phyloP scores from a whole-genome alignment of 1,140 invertebrate genomes.

The Drosophila takahashii region DNA sequence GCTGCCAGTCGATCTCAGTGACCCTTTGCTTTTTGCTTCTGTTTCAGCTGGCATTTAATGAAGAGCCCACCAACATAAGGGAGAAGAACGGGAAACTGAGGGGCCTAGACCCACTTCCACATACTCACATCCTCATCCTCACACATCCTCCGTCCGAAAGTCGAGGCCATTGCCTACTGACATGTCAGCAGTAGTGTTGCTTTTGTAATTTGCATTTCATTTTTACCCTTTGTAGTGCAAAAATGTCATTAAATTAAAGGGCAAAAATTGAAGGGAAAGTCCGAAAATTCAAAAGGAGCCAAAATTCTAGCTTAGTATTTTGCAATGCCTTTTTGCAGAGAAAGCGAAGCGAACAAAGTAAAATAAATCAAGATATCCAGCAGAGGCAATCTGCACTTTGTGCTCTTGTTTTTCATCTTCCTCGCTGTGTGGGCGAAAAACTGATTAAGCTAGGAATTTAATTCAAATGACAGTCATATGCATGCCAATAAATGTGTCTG shows the following conservation, averaged over 20 bases:
- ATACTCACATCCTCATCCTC: conserved; percentile 2
- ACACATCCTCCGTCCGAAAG: conserved; percentile 35
- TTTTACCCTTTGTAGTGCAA: conserved; percentile 68
- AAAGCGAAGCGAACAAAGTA: conserved; percentile 12
- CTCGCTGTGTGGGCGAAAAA: conserved; percentile 1
- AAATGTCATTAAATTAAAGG: conserved; percentile 80
- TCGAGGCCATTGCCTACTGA: conserved; percentile 63
- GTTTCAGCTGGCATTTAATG: conserved; percentile 63
- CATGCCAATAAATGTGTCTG: conserved; percentile 20
- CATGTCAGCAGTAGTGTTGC: conserved; percentile 46
- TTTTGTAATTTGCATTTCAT: conserved; percentile 77
- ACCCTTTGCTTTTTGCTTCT: conserved; percentile 19
- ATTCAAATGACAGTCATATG: conserved; percentile 28
- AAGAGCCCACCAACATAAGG: conserved; percentile 54
- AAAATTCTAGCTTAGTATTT: conserved; percentile 9
- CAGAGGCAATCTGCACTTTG: not conserved
- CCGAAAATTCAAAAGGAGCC: not conserved
- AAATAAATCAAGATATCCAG: conserved; percentile 39
- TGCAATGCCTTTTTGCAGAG: conserved; percentile 4
- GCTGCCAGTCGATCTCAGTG: conserved; percentile 34
- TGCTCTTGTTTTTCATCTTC: not conserved
- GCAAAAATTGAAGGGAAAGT: conserved; percentile 23
- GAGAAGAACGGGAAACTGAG: conserved; percentile 2
- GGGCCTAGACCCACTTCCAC: conserved; percentile 14
- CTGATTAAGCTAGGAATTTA: conserved; percentile 28